These are phyloP conservation scores for Megaceryle alcyon DNA, from an alignment of 2,797 vertebrate species.

Conservation along the genomic window DNA sequence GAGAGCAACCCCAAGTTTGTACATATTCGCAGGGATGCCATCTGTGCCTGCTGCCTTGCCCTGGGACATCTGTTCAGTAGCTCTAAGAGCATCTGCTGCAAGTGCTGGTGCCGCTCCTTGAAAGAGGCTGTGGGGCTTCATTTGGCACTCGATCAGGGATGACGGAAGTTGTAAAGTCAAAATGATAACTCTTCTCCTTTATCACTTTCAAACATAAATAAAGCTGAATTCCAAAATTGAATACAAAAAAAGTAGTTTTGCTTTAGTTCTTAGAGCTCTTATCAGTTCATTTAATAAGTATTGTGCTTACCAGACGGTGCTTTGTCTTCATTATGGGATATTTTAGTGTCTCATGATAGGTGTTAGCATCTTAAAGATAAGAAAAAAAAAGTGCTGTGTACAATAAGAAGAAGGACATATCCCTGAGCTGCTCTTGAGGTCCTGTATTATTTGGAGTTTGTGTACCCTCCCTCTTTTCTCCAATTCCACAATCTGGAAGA, in stretches of 20 bases:
- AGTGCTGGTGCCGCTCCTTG: conserved; percentile 48
- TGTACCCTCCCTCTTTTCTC: neutral
- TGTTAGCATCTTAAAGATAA: neutral
- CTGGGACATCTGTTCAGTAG: conserved; percentile 66
- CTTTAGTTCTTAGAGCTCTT: neutral
- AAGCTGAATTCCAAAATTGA: neutral
- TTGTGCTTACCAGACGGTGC: neutral
- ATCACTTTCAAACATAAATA: no score
- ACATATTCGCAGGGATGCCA: conserved; percentile 33
- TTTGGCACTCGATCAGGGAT: conserved; percentile 34
- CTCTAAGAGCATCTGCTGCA: conserved; percentile 41
- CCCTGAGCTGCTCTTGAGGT: neutral
- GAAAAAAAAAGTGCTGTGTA: neutral
- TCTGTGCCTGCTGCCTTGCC: conserved; percentile 68
- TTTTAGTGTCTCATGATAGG: neutral
- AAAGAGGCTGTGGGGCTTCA: conserved; percentile 43
- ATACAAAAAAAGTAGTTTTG: neutral
- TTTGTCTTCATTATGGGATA: neutral
- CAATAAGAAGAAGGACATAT: no score
- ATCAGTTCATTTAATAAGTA: neutral
- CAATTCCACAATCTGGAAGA: rapidly evolving
- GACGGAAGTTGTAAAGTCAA: neutral
- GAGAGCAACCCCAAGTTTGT: conserved; percentile 57
- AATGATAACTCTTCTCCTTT: neutral
- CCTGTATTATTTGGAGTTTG: rapidly evolving